phyloP scores from a whole-genome alignment of 2,888 invertebrate genomes.

The Atrina japonica region DNA sequence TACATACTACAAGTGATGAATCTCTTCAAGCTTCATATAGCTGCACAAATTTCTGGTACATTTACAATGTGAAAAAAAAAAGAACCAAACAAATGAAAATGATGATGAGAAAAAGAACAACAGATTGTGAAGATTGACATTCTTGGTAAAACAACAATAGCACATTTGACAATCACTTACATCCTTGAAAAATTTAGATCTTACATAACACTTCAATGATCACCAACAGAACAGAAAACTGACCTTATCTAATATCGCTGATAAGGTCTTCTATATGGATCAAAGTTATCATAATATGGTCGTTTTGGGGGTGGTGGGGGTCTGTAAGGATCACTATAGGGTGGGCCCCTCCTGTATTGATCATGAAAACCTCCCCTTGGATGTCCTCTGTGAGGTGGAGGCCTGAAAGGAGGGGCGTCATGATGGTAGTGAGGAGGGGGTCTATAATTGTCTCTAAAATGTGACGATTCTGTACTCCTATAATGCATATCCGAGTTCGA shows the following conservation, averaged over 20 bases:
- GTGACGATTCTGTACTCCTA: constrained; percentile 11
- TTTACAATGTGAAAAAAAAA: no score
- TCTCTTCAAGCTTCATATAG: neutral
- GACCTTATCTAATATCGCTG: neutral
- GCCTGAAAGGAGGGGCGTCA: constrained; percentile 13
- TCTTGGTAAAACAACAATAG: no score
- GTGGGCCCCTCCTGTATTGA: constrained; percentile 28
- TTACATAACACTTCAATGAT: no score
- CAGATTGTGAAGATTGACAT: no score
- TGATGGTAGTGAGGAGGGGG: constrained; percentile 1
- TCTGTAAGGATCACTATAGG: constrained; percentile 33
- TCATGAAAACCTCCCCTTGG: constrained; percentile 11
- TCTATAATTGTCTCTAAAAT: constrained; percentile 22
- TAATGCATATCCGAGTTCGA: constrained; percentile 19
- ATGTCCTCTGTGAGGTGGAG: constrained; percentile 12
- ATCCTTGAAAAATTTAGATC: no score
- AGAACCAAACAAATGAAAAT: no score
- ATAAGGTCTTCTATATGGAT: constrained; percentile 24
- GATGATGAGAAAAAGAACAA: no score
- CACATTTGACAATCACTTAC: no score
- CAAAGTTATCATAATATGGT: constrained; percentile 43
- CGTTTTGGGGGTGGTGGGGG: constrained; percentile 46
- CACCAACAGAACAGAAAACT: no score
- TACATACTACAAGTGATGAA: neutral
- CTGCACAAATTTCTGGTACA: neutral